phyloP scores from a whole-genome alignment of 1,140 invertebrate genomes.

The Micrasema longulum region DNA sequence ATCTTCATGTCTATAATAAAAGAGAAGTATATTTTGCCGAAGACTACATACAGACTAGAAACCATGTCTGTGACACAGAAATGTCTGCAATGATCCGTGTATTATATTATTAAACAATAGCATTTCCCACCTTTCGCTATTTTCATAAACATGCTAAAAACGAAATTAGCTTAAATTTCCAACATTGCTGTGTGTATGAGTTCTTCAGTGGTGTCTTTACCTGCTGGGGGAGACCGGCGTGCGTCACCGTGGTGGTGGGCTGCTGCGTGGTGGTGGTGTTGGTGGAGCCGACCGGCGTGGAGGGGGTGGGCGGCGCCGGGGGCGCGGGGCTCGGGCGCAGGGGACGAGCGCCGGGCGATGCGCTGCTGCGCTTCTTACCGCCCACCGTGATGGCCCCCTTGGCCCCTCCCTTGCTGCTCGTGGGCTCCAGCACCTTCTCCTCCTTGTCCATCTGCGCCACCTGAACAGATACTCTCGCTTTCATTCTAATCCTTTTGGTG shows the following conservation, averaged over 20 bases:
- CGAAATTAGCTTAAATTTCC: no score
- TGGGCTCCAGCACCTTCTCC: constrained; percentile 84
- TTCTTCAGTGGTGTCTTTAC: constrained; percentile 54
- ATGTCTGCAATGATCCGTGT: no score
- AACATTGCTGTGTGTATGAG: no score
- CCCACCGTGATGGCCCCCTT: constrained; percentile 66
- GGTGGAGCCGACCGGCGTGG: constrained; percentile 63
- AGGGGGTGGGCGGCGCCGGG: constrained; percentile 55
- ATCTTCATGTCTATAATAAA: no score
- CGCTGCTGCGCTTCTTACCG: constrained; percentile 65
- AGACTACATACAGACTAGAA: no score
- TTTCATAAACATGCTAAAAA: no score
- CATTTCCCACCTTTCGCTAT: no score
- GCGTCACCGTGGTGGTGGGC: constrained; percentile 57
- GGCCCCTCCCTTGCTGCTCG: constrained; percentile 76
- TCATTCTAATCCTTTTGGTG: no score
- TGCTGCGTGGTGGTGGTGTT: constrained; percentile 68
- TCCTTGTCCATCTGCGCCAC: constrained; percentile 95
- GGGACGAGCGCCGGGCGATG: constrained; percentile 51
- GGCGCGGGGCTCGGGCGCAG: constrained; percentile 26
- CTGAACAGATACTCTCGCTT: constrained; percentile 66
- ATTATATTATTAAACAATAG: no score
- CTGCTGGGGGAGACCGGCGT: constrained; percentile 64
- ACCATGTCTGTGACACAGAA: no score
- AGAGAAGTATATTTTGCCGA: no score